A percentile compares a stretch with the other conserved stretches of the same genome.
Evolutionary conservation across 2,113 vertebrate species (phyloP).

Genomic region (Heterotis niloticus): DNA sequence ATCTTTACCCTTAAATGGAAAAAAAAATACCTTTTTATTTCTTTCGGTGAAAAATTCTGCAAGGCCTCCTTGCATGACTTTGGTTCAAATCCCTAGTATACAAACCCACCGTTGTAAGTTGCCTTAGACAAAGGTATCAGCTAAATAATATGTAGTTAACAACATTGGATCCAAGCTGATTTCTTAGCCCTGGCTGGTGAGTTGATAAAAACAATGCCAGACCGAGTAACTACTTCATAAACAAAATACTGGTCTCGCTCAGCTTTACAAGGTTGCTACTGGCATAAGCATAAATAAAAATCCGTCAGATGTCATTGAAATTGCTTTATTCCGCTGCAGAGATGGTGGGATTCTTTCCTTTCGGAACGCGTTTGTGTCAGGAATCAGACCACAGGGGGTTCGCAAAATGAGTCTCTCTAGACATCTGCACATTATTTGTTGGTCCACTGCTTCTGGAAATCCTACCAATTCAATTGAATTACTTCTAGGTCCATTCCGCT

Average conservation of each 20-base stretch:
- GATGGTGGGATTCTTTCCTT: not conserved
- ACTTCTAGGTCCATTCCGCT: not conserved
- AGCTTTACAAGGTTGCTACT: not conserved
- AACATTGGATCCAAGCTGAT: too few relatives aligned
- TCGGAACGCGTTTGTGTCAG: too few relatives aligned
- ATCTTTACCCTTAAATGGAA: too few relatives aligned
- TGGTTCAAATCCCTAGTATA: too few relatives aligned
- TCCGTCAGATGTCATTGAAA: not conserved
- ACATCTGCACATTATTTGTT: not conserved
- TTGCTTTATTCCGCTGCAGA: not conserved
- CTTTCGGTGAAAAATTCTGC: too few relatives aligned
- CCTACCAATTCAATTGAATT: not conserved
- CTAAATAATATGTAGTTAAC: too few relatives aligned
- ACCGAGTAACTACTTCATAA: not conserved
- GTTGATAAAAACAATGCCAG: not conserved
- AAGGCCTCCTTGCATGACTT: too few relatives aligned
- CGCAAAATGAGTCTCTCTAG: not conserved
- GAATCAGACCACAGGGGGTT: not conserved
- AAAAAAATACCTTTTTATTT: too few relatives aligned
- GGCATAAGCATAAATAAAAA: not conserved
- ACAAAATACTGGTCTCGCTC: not conserved
- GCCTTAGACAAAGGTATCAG: too few relatives aligned
- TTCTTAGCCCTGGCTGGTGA: too few relatives aligned
- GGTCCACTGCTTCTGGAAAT: not conserved
- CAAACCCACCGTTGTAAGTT: too few relatives aligned